Conservation (phyloP, 2,113 vertebrate genomes). For the Pygoscelis adeliae region DNA sequence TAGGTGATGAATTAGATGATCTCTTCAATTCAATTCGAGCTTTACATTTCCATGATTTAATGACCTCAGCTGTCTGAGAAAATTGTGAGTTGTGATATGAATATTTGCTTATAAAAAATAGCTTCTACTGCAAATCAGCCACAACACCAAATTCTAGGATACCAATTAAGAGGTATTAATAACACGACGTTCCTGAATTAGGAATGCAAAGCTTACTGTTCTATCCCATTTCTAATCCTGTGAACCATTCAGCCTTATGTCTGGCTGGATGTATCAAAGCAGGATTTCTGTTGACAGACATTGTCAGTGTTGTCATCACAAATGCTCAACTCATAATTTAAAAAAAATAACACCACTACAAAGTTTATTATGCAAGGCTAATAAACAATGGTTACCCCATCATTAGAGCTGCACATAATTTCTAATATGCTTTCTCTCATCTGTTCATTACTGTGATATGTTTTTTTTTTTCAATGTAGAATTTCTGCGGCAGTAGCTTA, state of each 20-base stretch:
- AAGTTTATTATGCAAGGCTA: background rate
- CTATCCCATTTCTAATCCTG: background rate
- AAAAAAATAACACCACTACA: background rate
- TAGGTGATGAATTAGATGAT: slow-evolving; percentile 6
- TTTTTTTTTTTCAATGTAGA: background rate
- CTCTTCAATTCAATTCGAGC: background rate
- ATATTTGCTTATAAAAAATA: background rate
- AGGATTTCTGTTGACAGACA: background rate
- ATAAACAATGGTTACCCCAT: background rate
- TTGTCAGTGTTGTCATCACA: background rate
- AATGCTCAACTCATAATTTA: background rate
- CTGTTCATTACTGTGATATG: background rate
- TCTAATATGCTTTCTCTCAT: background rate
- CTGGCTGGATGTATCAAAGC: background rate
- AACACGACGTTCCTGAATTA: background rate
- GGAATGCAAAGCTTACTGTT: background rate
- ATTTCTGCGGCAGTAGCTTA: background rate
- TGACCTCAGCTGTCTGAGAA: background rate
- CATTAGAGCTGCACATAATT: background rate
- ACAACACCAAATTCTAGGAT: background rate
- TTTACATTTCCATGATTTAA: background rate
- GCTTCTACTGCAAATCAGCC: background rate
- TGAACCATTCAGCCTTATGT: background rate
- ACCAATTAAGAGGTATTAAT: background rate
- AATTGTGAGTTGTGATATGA: background rate